A percentile compares a stretch with the other conserved stretches of the same genome.
phyloP scores from a whole-genome alignment of 2,113 vertebrate species.

The Verasper variegatus region DNA sequence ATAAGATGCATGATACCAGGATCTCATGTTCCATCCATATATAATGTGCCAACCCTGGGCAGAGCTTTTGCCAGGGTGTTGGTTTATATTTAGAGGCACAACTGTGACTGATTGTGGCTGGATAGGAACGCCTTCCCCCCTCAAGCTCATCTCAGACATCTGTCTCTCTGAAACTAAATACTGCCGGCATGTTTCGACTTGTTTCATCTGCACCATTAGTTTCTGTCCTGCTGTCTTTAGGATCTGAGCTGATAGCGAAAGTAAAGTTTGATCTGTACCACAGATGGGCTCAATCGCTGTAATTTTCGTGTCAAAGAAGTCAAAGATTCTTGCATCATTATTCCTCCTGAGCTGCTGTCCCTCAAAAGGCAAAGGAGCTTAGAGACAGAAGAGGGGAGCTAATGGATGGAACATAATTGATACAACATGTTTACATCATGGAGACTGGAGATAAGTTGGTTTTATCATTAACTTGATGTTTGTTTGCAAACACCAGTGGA shows the following conservation, averaged over 20 bases:
- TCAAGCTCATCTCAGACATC: slow-evolving; percentile 47
- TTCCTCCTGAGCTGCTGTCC: not conserved
- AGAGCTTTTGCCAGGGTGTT: slow-evolving; percentile 49
- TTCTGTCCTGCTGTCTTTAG: slow-evolving; percentile 14
- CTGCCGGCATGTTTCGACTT: slow-evolving; percentile 35
- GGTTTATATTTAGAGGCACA: slow-evolving; percentile 66
- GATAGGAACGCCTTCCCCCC: slow-evolving; percentile 40
- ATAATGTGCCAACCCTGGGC: slow-evolving; percentile 26
- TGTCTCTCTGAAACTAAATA: slow-evolving; percentile 62
- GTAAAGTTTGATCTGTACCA: not conserved
- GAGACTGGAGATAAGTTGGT: not conserved
- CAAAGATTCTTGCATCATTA: not conserved
- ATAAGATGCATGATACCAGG: slow-evolving; percentile 16
- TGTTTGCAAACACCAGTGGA: slow-evolving; percentile 1
- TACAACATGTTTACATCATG: slow-evolving; percentile 4
- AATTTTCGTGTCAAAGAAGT: not conserved
- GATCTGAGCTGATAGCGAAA: slow-evolving; percentile 7
- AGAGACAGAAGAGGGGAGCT: not conserved
- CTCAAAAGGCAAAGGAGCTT: not conserved
- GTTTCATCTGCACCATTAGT: slow-evolving; percentile 39
- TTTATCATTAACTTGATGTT: slow-evolving; percentile 26
- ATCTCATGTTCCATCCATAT: slow-evolving; percentile 35
- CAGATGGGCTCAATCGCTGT: not conserved
- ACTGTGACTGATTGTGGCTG: slow-evolving; percentile 63
- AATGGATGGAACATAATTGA: not conserved